Evolutionary conservation across 2,797 vertebrate species (phyloP), one percentile per base, ranked within the genome.

Genomic region (Pipistrellus kuhlii): DNA sequence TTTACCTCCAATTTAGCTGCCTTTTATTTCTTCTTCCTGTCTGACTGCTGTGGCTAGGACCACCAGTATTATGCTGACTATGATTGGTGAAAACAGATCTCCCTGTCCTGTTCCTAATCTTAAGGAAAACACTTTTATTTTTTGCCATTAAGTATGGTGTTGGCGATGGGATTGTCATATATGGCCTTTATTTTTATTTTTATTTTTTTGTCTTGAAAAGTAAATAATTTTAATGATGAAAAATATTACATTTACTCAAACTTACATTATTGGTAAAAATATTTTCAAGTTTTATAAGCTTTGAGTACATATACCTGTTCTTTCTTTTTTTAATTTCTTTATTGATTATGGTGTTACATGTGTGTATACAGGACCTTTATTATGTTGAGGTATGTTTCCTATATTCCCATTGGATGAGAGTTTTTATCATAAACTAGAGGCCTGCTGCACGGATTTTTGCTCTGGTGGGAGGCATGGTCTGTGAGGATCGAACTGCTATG

Each of bases 181-280:
- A 44, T 44, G 10, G 44, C 44, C 44, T 44, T 44, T 44, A 44
- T 44, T 44, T 44, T 44, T 41, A 41, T 41, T 41, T 41, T 41
- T 38, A 38, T 38, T 6, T 41, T 44, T 44, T 44, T 86, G 5
- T 85, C 75, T 92, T 90, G 0, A 78, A 84, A 93, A 11, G 25
- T 51, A 78, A 73, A 44, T 77, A 59, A 51, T 51, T 59, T 32
- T 48, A 93, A n/a, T 55, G 38, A 32, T 15, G 17, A 59, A 83
- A 86, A 85, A 32, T 71, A 6, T n/a, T 75, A 62, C 13, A 72
- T 84, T 78, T 94, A 73, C 62, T 81, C 68, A 46, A 78, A 69
- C 81, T 93, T 71, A 66, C 62, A 66, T 76, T 75, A 69, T 78
- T 55, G 25, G 83, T 81, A 71, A 80, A 71, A 96, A 46, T 90